These are phyloP conservation scores for Eupithecia vulgata DNA, from an alignment of 2,888 invertebrate species.

Conservation along the genomic window DNA sequence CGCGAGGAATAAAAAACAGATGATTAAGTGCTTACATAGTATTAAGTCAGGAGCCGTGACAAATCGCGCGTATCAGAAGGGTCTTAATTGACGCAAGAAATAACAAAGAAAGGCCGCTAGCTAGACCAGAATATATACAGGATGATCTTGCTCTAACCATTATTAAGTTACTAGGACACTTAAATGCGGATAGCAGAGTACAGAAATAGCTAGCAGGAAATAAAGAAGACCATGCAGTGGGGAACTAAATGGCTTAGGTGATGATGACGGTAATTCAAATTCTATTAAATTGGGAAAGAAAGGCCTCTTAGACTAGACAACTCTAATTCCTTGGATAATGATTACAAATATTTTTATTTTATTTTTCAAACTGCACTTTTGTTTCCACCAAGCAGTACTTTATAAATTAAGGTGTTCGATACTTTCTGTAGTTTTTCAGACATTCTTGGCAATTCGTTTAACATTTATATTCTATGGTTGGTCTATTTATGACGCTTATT, in stretches of 20 bases:
- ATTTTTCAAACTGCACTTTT: neutral
- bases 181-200: neutral
- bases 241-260: neutral
- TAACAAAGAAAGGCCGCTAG: conserved; percentile 34
- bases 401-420: neutral
- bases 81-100: conserved; percentile 41
- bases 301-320: neutral
- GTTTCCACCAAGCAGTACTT: neutral
- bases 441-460: neutral
- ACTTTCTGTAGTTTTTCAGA: neutral
- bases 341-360: neutral
- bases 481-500: neutral
- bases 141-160: neutral
- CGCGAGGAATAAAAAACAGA: conserved; percentile 21
- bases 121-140: neutral
- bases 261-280: neutral
- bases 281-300: neutral
- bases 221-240: neutral
- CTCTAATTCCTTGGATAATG: neutral
- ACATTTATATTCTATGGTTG: neutral
- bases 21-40: conserved; percentile 36
- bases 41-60: conserved; percentile 31
- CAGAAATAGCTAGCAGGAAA: neutral
- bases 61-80: conserved; percentile 33
- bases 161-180: neutral